These are phyloP conservation scores for Bimastos eiseni DNA, from an alignment of 2,888 invertebrate genomes.

Conservation along the genomic window DNA sequence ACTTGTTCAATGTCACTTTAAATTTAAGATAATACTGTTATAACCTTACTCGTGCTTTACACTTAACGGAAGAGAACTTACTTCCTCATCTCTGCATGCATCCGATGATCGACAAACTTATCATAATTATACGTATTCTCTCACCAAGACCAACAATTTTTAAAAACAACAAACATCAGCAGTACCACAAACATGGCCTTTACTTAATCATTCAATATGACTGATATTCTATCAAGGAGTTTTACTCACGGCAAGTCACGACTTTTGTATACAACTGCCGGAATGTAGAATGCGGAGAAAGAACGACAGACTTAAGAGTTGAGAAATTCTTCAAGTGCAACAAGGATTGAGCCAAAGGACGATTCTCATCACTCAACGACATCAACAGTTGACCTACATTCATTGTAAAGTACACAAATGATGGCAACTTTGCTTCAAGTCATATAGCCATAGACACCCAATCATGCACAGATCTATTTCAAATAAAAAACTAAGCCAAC, in stretches of 20 bases:
- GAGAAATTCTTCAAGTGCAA: background rate
- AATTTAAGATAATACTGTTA: too few species aligned
- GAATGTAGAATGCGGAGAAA: background rate
- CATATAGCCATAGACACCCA: background rate
- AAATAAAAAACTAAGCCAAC: background rate
- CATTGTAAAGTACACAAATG: background rate
- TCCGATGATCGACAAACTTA: background rate
- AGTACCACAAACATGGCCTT: background rate
- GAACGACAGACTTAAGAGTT: background rate
- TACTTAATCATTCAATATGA: background rate
- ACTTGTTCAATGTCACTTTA: too few species aligned
- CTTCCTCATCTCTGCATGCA: too few species aligned
- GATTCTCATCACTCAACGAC: background rate
- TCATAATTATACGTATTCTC: background rate
- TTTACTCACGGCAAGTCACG: background rate
- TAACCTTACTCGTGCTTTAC: too few species aligned
- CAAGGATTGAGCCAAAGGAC: background rate
- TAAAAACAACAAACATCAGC: background rate
- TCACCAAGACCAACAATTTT: background rate
- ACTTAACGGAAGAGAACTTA: too few species aligned
- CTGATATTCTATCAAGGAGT: background rate
- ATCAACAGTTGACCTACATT: background rate
- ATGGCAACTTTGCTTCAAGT: background rate
- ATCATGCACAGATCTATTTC: too few species aligned
- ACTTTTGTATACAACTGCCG: background rate